Percentiles rank a stretch among this genome's conserved stretches.
These are phyloP conservation scores for Galeopterus variegatus DNA, from an alignment of 2,113 vertebrate genomes.

Conservation along the genomic window DNA sequence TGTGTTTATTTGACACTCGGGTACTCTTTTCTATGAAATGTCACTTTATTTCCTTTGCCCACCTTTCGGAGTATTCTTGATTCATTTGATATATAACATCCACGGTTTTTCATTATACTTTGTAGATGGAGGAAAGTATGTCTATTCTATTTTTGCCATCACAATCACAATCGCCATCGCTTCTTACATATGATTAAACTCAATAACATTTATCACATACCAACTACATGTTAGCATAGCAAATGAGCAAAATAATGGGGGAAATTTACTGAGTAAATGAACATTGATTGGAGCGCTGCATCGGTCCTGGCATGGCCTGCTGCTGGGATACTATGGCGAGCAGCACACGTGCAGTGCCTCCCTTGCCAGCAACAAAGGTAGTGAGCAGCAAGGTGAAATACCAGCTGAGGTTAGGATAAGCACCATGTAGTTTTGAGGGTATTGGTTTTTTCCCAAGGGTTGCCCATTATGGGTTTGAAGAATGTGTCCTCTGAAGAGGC, in stretches of 20 bases:
- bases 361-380: too few relatives aligned
- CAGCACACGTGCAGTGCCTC: rapidly evolving
- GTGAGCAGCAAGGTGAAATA: too few relatives aligned
- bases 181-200: not conserved
- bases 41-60: too few relatives aligned
- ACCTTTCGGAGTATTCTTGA: not conserved
- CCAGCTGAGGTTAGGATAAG: too few relatives aligned
- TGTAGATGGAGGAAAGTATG: not conserved
- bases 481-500: not conserved
- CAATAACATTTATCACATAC: not conserved
- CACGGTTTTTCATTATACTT: not conserved
- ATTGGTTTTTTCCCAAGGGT: not conserved
- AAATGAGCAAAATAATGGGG: not conserved
- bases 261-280: not conserved
- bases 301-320: not conserved
- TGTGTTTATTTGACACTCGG: too few relatives aligned
- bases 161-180: too few relatives aligned
- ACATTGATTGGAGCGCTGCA: not conserved
- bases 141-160: not conserved
- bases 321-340: too few relatives aligned
- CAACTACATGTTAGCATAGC: too few relatives aligned
- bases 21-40: not conserved
- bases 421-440: too few relatives aligned
- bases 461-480: rapidly evolving
- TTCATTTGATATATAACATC: not conserved